Conservation (phyloP, 2,888 invertebrate genomes). For the Ophion costatus region DNA sequence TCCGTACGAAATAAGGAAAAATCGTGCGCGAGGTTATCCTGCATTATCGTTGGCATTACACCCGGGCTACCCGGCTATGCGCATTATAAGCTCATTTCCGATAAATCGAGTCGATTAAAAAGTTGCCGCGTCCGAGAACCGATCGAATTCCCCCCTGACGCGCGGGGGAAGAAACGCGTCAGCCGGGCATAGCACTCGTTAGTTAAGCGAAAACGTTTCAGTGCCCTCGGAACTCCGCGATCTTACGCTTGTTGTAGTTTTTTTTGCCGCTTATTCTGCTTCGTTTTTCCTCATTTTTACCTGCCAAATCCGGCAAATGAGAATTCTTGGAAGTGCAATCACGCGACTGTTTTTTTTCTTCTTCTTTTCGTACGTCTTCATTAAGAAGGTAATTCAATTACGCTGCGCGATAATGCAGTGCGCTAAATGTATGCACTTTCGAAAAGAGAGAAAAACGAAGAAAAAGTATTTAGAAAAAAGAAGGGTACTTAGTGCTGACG, state of each 20-base stretch:
- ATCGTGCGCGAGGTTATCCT: conserved; percentile 60
- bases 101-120: conserved; percentile 79
- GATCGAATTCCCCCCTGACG: conserved; percentile 43
- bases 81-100: conserved; percentile 80
- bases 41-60: conserved; percentile 76
- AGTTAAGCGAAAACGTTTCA: conserved; percentile 45
- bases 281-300: conserved; percentile 12
- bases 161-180: conserved; percentile 17
- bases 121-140: conserved; percentile 70
- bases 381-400: conserved; percentile 60
- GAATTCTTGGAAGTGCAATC: conserved; percentile 37
- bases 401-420: conserved; percentile 6
- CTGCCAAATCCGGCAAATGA: conserved; percentile 6
- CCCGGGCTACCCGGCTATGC: conserved; percentile 72
- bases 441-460: conserved; percentile 3
- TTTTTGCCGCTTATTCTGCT: neutral
- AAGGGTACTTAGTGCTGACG: conserved; percentile 23
- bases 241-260: neutral
- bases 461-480: neutral
- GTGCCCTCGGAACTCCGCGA: neutral
- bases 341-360: neutral
- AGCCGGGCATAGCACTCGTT: conserved; percentile 45
- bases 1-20: conserved; percentile 36
- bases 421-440: neutral
- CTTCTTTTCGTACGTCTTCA: conserved; percentile 52